A percentile compares a stretch with the other conserved stretches of the same genome.
phyloP scores from a whole-genome alignment of 2,797 vertebrate genomes.

The Phrynocephalus guinanensis region DNA sequence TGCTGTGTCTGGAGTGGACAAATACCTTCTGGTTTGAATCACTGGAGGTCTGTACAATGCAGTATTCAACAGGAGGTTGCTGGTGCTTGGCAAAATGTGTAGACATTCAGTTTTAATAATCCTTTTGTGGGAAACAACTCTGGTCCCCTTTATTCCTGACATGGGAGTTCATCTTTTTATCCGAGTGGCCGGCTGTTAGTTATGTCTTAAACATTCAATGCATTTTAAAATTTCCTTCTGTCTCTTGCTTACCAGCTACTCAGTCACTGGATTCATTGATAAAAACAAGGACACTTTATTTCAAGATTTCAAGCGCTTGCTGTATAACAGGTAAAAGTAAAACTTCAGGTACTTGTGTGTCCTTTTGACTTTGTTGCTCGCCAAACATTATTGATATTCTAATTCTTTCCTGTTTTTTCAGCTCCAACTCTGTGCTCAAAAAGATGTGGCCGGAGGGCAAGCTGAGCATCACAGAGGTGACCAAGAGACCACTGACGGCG shows the following conservation, averaged over 20 bases:
- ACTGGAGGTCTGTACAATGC: neutral
- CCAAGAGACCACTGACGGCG: constrained; percentile 94
- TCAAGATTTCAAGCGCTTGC: constrained; percentile 97
- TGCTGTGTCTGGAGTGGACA: neutral
- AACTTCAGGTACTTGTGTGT: neutral
- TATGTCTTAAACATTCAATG: constrained; percentile 11
- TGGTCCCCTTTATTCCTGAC: neutral
- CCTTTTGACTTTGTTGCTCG: neutral
- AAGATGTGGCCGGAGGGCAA: constrained; percentile 99
- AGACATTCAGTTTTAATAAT: neutral
- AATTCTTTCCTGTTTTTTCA: constrained; percentile 67
- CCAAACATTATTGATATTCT: constrained; percentile 14
- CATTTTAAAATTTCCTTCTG: neutral
- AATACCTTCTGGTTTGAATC: neutral
- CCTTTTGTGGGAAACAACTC: neutral
- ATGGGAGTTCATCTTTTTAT: neutral
- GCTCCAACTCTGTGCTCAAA: constrained; percentile 93
- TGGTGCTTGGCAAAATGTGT: neutral
- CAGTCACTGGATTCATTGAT: constrained; percentile 95
- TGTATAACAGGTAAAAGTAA: constrained; percentile 94
- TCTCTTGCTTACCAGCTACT: constrained; percentile 83
- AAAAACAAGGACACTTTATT: constrained; percentile 99
- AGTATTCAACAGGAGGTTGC: neutral
- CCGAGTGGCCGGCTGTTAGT: neutral
- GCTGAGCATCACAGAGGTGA: constrained; percentile 97